phyloP scores from a whole-genome alignment of 2,888 invertebrate genomes.

The Spodoptera littoralis region DNA sequence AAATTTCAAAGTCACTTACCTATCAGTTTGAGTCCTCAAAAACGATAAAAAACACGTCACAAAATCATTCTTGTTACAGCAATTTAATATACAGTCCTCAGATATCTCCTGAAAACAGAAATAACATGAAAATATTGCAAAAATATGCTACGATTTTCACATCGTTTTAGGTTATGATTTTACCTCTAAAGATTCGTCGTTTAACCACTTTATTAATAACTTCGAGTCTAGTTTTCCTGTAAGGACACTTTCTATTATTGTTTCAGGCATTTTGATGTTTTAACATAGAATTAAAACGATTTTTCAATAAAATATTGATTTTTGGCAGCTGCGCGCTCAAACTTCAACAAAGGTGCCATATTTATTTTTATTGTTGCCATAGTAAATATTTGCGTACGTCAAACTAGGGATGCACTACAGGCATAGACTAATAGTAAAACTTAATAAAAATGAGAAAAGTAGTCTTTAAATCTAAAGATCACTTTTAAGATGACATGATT shows the following conservation, averaged over 20 bases:
- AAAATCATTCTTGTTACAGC: constrained; percentile 85
- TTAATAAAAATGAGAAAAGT: background rate
- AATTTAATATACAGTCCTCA: constrained; percentile 76
- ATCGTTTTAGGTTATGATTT: constrained; percentile 69
- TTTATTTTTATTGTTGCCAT: constrained; percentile 42
- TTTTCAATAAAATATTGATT: constrained; percentile 65
- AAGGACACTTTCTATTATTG: constrained; percentile 83
- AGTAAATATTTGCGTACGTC: background rate
- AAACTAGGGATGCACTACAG: background rate
- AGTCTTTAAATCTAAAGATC: no score
- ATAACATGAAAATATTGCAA: constrained; percentile 41
- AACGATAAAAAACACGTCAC: constrained; percentile 88
- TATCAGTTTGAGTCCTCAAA: constrained; percentile 87
- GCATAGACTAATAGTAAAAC: background rate
- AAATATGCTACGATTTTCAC: constrained; percentile 32
- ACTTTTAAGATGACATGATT: no score
- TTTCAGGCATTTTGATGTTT: constrained; percentile 79
- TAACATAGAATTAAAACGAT: constrained; percentile 41
- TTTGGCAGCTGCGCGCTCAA: constrained; percentile 61
- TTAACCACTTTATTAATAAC: constrained; percentile 83
- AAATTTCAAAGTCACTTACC: constrained; percentile 66
- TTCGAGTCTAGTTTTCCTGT: constrained; percentile 77
- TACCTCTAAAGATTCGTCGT: constrained; percentile 79
- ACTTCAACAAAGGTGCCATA: constrained; percentile 48
- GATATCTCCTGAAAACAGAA: constrained; percentile 74